Conservation (phyloP, 2,888 invertebrate genomes). For the Tenthredo scrophulariae region DNA sequence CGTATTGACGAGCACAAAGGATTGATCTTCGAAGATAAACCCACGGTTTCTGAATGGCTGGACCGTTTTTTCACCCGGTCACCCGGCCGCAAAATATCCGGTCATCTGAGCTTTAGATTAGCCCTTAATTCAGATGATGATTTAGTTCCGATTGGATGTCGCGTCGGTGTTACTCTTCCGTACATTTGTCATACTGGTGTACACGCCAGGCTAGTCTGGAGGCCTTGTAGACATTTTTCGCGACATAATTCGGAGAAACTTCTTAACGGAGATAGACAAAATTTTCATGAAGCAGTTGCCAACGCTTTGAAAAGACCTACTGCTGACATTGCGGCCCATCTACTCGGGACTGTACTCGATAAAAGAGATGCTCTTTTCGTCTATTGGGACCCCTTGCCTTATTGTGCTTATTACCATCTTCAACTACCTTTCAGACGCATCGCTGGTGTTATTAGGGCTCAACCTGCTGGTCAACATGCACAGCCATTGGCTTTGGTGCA, state of each 20-base stretch:
- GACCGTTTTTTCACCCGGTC: slow-evolving; percentile 85
- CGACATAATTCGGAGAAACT: slow-evolving; percentile 80
- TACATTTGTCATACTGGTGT: slow-evolving; percentile 89
- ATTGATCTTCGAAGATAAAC: slow-evolving; percentile 84
- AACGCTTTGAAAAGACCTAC: slow-evolving; percentile 79
- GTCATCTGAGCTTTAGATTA: slow-evolving; percentile 89
- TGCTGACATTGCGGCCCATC: slow-evolving; percentile 74
- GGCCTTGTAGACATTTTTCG: slow-evolving; percentile 83
- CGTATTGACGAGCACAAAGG: slow-evolving; percentile 85
- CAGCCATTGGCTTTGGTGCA: slow-evolving; percentile 74
- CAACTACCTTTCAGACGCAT: slow-evolving; percentile 83
- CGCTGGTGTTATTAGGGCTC: slow-evolving; percentile 69
- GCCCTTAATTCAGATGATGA: slow-evolving; percentile 81
- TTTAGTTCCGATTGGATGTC: slow-evolving; percentile 84
- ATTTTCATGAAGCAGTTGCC: slow-evolving; percentile 82
- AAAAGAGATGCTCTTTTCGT: slow-evolving; percentile 90
- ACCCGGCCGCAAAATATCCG: slow-evolving; percentile 85
- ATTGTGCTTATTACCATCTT: slow-evolving; percentile 92
- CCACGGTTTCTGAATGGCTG: slow-evolving; percentile 86
- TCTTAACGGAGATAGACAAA: slow-evolving; percentile 79
- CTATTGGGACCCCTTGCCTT: slow-evolving; percentile 92
- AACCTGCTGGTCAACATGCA: slow-evolving; percentile 68
- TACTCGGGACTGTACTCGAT: slow-evolving; percentile 84
- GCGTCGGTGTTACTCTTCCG: slow-evolving; percentile 89
- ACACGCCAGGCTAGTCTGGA: slow-evolving; percentile 84